A percentile compares a stretch with the other conserved stretches of the same genome.
Evolutionary conservation across 2,888 invertebrate genomes (phyloP).

Genomic region (Hirudinaria manillensis): DNA sequence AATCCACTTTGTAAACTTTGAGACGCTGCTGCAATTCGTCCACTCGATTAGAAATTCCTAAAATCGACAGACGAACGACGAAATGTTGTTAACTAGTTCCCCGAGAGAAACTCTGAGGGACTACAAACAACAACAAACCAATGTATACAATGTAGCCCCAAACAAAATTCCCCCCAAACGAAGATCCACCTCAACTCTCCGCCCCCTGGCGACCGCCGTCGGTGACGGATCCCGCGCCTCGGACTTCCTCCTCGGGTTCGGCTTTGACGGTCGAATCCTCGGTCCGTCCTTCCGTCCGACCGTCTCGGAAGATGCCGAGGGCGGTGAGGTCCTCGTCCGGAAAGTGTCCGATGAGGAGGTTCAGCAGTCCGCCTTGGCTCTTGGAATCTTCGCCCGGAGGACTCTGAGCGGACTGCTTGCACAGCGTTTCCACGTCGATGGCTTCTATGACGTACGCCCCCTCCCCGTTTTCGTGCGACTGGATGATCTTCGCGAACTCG

Average conservation of each 20-base stretch:
- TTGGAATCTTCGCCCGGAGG: background rate
- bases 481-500: slow-evolving; percentile 12
- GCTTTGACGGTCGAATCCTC: background rate
- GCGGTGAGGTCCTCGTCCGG: slow-evolving; percentile 11
- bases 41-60: no score
- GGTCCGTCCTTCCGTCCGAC: background rate
- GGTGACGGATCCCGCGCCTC: background rate
- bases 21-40: no score
- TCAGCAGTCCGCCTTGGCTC: slow-evolving; percentile 8
- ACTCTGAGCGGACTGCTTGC: background rate
- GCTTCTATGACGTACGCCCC: slow-evolving; percentile 11
- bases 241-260: background rate
- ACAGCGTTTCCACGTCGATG: slow-evolving; percentile 12
- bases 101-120: no score
- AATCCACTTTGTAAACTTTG: no score
- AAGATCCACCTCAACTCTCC: background rate
- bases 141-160: no score
- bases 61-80: no score
- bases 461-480: slow-evolving; percentile 25
- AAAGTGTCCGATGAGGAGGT: slow-evolving; percentile 11
- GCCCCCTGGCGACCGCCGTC: background rate
- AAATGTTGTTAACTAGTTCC: no score
- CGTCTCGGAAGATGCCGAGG: background rate
- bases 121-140: no score
- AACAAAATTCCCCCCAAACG: no score